These are phyloP conservation scores for Ciona savignyi DNA, from an alignment of 23 tunicate genomes.

Conservation along the genomic window DNA sequence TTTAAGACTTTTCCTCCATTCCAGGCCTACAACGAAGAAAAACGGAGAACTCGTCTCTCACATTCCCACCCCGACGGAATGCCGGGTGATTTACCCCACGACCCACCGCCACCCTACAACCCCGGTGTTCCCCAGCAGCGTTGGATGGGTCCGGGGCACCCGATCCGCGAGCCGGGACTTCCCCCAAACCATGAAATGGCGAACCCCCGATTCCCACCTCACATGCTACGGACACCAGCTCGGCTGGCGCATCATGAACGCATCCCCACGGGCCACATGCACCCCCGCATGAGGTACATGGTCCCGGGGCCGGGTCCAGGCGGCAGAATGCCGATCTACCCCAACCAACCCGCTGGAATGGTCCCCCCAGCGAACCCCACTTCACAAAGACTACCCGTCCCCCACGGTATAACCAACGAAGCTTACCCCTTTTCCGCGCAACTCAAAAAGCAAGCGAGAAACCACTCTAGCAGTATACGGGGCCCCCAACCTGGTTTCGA, in stretches of 20 bases:
- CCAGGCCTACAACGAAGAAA: slow-evolving; percentile 55
- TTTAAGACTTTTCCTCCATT: neutral
- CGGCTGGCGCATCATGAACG: slow-evolving; percentile 36
- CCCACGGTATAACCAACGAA: slow-evolving; percentile 20
- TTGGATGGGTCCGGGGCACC: slow-evolving; percentile 54
- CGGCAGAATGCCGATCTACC: slow-evolving; percentile 14
- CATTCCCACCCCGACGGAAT: slow-evolving; percentile 3
- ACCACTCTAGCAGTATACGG: slow-evolving; percentile 35
- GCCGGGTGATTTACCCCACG: slow-evolving; percentile 4
- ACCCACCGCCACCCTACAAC: slow-evolving; percentile 59
- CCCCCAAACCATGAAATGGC: slow-evolving; percentile 1
- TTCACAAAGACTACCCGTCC: slow-evolving; percentile 13
- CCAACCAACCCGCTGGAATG: slow-evolving; percentile 28
- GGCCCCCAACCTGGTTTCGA: slow-evolving; percentile 19
- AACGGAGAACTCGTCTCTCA: slow-evolving; percentile 12
- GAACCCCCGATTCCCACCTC: slow-evolving; percentile 30
- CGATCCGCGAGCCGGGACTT: slow-evolving; percentile 18
- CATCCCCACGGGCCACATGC: slow-evolving; percentile 9
- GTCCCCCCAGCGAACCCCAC: slow-evolving; percentile 6
- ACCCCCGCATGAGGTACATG: slow-evolving; percentile 14
- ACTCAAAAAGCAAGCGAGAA: slow-evolving; percentile 73
- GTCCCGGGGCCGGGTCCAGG: slow-evolving; percentile 16
- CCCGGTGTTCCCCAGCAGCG: slow-evolving; percentile 24
- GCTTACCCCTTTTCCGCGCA: slow-evolving; percentile 85
- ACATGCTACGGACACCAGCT: slow-evolving; percentile 5